A percentile compares a stretch with the other conserved stretches of the same genome.
phyloP scores from a whole-genome alignment of 2,113 vertebrate species.

The Sorex araneus region DNA sequence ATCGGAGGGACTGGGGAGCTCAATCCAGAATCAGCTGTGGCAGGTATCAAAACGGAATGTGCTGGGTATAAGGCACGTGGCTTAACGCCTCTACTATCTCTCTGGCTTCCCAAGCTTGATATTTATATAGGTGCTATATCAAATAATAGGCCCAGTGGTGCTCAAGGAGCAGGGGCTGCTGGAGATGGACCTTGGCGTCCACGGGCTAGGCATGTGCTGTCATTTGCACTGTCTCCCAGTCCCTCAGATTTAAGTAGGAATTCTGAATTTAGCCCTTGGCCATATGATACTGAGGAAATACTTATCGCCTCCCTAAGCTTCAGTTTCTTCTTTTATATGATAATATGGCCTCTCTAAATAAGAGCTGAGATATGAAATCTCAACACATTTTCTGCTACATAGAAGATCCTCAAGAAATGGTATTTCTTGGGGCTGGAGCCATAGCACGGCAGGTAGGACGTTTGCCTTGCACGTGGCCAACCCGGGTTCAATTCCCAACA shows the following conservation, averaged over 20 bases:
- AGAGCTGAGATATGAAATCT: conserved; percentile 45
- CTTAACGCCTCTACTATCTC: too few species aligned
- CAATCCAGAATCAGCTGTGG: too few species aligned
- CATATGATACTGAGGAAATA: neutral
- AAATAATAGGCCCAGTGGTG: neutral
- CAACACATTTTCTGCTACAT: neutral
- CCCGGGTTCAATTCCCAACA: too few species aligned
- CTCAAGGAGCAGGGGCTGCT: neutral
- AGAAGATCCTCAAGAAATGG: conserved; percentile 39
- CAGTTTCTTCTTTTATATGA: neutral
- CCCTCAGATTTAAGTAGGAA: neutral
- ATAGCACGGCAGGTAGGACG: too few species aligned
- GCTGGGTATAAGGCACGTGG: too few species aligned
- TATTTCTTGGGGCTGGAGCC: too few species aligned
- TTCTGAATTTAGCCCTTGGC: conserved; percentile 12
- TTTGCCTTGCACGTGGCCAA: too few species aligned
- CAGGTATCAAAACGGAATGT: too few species aligned
- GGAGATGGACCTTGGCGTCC: neutral
- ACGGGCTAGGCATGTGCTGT: too few species aligned
- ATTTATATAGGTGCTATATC: too few species aligned
- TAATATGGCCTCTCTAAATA: neutral
- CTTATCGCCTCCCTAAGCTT: neutral
- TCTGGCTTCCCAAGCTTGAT: too few species aligned
- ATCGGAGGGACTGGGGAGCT: neutral
- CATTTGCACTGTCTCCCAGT: neutral